phyloP scores from a whole-genome alignment of 2,888 invertebrate species.

The Temnothorax unifasciatus region DNA sequence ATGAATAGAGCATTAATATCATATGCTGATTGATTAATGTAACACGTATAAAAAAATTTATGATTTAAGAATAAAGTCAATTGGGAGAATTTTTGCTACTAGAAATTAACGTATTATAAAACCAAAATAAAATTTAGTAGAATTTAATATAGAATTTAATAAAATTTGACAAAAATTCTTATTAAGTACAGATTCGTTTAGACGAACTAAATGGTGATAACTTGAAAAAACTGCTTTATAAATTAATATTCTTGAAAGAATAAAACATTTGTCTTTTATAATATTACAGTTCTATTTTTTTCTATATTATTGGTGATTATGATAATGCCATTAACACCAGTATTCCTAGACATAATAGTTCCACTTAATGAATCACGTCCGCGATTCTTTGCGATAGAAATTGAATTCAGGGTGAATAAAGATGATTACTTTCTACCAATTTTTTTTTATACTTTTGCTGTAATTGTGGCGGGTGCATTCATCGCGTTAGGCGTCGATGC shows the following conservation, averaged over 20 bases:
- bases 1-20: background rate
- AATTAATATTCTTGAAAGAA: too few species aligned
- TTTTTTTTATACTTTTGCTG: background rate
- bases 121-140: background rate
- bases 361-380: conserved; percentile 34
- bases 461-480: background rate
- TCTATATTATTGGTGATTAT: background rate
- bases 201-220: background rate
- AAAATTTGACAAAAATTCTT: background rate
- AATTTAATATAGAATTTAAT: background rate
- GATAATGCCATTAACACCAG: conserved; percentile 15
- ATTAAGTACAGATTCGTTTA: background rate
- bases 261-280: background rate
- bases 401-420: conserved; percentile 18
- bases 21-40: background rate
- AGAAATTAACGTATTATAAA: background rate
- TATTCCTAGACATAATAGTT: background rate
- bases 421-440: background rate
- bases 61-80: background rate
- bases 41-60: background rate
- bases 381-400: background rate
- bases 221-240: background rate
- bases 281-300: background rate
- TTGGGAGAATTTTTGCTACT: background rate
- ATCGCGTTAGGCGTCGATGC: background rate